Percentiles rank a stretch among this genome's conserved stretches.
Conservation (phyloP, 2,113 vertebrate species). For the Chroicocephalus ridibundus region DNA sequence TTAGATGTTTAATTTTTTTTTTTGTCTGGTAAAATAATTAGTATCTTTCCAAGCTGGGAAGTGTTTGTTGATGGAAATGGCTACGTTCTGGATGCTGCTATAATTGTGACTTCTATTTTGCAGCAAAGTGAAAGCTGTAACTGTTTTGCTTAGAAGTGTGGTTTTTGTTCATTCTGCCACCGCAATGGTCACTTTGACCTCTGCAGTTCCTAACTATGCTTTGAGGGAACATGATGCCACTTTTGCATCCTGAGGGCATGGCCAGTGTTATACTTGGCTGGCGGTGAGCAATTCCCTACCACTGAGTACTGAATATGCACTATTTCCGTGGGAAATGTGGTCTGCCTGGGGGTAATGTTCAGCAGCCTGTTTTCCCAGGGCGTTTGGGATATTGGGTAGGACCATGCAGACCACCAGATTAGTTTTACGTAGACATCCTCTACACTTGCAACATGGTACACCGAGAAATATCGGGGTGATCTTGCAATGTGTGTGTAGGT, state of each 20-base stretch:
- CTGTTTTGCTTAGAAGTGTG: background rate
- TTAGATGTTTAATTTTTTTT: background rate
- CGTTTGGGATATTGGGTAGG: background rate
- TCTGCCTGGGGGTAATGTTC: background rate
- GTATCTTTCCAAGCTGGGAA: background rate
- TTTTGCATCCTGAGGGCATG: background rate
- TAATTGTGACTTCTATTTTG: background rate
- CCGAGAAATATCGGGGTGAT: background rate
- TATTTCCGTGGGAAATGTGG: background rate
- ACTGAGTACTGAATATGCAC: accelerated
- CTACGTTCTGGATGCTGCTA: background rate
- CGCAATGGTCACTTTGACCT: accelerated
- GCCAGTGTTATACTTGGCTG: background rate
- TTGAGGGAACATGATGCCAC: background rate
- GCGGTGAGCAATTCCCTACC: background rate
- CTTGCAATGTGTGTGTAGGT: accelerated
- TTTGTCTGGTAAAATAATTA: background rate
- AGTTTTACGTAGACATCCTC: background rate
- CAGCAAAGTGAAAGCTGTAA: background rate
- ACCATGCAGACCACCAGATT: background rate
- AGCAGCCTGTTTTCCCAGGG: background rate
- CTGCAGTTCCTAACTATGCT: background rate
- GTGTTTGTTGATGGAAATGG: background rate
- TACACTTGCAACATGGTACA: background rate
- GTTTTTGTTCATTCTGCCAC: background rate